Base-by-base conservation (phyloP, 1,140 invertebrate species). In the Zaprionus kolodkinae region DNA sequence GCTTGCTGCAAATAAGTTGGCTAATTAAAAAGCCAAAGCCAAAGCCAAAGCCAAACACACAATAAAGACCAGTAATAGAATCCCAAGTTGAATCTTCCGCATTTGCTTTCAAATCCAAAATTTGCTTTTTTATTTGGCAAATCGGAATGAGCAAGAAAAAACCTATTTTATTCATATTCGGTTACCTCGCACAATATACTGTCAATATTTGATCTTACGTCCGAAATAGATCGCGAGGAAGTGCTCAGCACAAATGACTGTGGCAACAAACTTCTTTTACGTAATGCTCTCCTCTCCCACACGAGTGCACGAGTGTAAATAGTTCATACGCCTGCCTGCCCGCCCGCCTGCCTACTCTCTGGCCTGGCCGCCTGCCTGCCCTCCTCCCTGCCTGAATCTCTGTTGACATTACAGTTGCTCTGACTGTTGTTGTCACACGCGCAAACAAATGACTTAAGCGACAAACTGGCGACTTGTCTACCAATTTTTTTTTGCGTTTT, bases 371-470 rank as follows among this genome's bases (percentile, higher is more conserved):
- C 2, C 40, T 2, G n/a, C 2, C 40, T 43, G n/a, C n/a, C 7
- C 15, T n/a, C n/a, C n/a, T n/a, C n/a, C n/a, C n/a, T n/a, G n/a
- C n/a, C n/a, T 25, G 71, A 63, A 35, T 48, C 66, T 36, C 56
- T 83, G 72, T 79, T 82, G 77, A 72, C 77, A 75, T 67, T 78
- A 57, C 68, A 63, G 72, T 60, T 72, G 70, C 35, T 52, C 66
- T 36, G 35, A 45, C 64, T 74, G 71, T 64, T 60, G 57, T 77
- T 79, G 83, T 73, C 83, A 79, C 72, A 63, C 40, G 81, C 63
- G 65, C 54, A 87, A 48, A 72, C 80, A 76, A 88, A 88, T 80
- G 71, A 88, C 71, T 80, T 80, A 65, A 68, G 80, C 68, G 67
- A 72, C 71, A 48, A 78, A 87, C 84, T 63, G 30, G 80, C 60